Evolutionary conservation across 2,888 invertebrate species (phyloP).

Genomic region (Nephrocerus scutellatus): DNA sequence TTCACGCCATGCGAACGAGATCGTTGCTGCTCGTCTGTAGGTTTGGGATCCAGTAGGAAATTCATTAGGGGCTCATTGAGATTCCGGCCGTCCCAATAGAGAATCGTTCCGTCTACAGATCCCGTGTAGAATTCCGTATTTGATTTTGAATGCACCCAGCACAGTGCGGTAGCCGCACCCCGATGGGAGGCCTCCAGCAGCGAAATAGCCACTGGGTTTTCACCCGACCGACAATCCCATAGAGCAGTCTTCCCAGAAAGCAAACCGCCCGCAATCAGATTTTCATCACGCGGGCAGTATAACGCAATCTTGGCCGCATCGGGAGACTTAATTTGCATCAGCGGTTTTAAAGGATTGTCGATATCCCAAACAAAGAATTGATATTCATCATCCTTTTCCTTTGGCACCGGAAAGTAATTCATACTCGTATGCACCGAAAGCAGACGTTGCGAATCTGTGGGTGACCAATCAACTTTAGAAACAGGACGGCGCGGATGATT

Average conservation of each 20-base stretch:
- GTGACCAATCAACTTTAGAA: constrained; percentile 60
- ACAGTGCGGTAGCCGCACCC: constrained; percentile 74
- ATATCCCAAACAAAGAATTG: constrained; percentile 38
- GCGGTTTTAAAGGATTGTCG: constrained; percentile 53
- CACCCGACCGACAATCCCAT: constrained; percentile 76
- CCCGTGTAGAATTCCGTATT: constrained; percentile 90
- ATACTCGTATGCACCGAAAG: constrained; percentile 31
- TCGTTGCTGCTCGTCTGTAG: constrained; percentile 51
- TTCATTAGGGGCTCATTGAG: constrained; percentile 56
- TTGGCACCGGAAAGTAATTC: constrained; percentile 14
- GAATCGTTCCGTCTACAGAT: constrained; percentile 69
- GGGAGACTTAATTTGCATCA: constrained; percentile 61
- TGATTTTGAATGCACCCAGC: constrained; percentile 90
- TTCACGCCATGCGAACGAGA: constrained; percentile 57
- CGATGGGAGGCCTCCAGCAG: constrained; percentile 75
- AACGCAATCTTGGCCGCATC: constrained; percentile 68
- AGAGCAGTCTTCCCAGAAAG: constrained; percentile 66
- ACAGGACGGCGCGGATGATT: constrained; percentile 47
- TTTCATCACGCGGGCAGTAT: constrained; percentile 80
- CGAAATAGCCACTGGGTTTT: constrained; percentile 64
- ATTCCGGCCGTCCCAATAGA: constrained; percentile 62
- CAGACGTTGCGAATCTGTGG: constrained; percentile 48
- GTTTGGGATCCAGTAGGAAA: constrained; percentile 57
- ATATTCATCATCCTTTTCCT: constrained; percentile 22
- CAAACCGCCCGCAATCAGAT: constrained; percentile 65